Evolutionary conservation across 2,113 vertebrate genomes (phyloP).

Genomic region (Nymphicus hollandicus): DNA sequence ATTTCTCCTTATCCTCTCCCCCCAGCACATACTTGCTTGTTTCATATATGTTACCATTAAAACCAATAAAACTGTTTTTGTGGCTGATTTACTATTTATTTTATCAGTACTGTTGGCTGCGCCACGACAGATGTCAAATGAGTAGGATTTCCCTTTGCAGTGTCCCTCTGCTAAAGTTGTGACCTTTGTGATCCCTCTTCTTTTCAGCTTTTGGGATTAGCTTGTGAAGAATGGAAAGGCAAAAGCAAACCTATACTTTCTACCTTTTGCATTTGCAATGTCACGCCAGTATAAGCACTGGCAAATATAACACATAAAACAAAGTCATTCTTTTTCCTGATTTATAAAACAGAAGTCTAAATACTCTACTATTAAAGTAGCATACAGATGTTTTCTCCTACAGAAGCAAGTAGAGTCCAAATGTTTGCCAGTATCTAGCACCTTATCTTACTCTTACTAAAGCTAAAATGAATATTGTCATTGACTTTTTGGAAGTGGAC

Average conservation of each 20-base stretch:
- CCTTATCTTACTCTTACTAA: not conserved
- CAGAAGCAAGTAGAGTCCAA: not conserved
- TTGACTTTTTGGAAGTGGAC: not conserved
- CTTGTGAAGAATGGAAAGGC: not conserved
- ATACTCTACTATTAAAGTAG: not conserved
- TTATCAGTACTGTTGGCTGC: not conserved
- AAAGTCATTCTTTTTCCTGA: not conserved
- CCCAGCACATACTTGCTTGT: fast-evolving
- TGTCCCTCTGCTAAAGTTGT: not conserved
- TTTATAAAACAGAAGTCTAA: not conserved
- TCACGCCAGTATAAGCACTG: not conserved
- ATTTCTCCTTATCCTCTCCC: not conserved
- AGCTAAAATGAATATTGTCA: not conserved
- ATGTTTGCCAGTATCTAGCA: not conserved
- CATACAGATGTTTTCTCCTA: not conserved
- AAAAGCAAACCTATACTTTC: not conserved
- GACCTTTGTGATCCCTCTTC: not conserved
- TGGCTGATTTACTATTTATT: not conserved
- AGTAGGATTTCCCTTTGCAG: not conserved
- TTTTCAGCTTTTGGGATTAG: not conserved
- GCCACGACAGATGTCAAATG: fast-evolving
- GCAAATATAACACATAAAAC: not conserved
- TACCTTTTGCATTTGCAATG: not conserved
- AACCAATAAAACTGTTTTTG: not conserved
- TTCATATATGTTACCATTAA: not conserved